Percentiles rank a stretch among this genome's conserved stretches.
Conservation (phyloP, 2,797 vertebrate species). For the Sebastes oblongus region DNA sequence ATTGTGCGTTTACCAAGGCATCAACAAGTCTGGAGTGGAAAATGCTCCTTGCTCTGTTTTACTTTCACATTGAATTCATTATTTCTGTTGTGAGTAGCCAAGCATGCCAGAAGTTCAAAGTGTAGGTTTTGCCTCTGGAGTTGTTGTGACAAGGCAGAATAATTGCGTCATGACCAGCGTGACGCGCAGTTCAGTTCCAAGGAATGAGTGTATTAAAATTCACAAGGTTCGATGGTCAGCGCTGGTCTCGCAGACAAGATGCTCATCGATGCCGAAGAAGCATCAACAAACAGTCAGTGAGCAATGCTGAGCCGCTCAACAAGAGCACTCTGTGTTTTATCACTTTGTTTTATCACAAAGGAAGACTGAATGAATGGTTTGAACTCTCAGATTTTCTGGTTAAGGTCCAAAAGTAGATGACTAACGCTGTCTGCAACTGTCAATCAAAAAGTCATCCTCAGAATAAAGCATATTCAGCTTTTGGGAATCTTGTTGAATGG, state of each 20-base stretch:
- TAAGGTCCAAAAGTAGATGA: background rate
- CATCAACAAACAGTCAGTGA: slow-evolving; percentile 14
- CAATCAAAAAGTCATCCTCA: background rate
- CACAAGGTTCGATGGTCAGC: slow-evolving; percentile 41
- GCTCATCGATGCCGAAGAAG: slow-evolving; percentile 38
- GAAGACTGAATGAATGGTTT: background rate
- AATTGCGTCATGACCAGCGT: slow-evolving; percentile 37
- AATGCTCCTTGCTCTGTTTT: background rate
- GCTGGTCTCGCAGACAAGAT: slow-evolving; percentile 35
- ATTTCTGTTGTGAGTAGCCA: slow-evolving; percentile 25
- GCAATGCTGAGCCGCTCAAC: background rate
- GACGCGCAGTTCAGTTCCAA: slow-evolving; percentile 34
- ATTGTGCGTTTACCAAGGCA: slow-evolving; percentile 18
- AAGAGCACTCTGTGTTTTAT: background rate
- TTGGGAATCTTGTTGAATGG: background rate
- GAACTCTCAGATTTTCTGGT: background rate
- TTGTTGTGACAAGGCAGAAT: slow-evolving; percentile 54
- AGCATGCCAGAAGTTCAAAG: slow-evolving; percentile 27
- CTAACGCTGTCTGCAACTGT: background rate
- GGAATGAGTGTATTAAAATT: slow-evolving; percentile 25
- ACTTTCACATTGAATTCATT: slow-evolving; percentile 15
- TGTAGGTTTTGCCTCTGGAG: slow-evolving; percentile 12
- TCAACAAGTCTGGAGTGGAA: slow-evolving; percentile 5
- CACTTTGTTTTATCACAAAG: background rate
- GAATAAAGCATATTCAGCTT: no score